phyloP scores from a whole-genome alignment of 2,113 vertebrate species.

The cat (Felis catus) region F.catus_Fca126_mat1.0 CM031416.1:48301001-48301500 shows the following conservation, averaged over 20 bases:
- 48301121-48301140: not conserved
- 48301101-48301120: not conserved
- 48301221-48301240: conserved; percentile 40
- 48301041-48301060: not conserved
- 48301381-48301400: conserved; percentile 43
- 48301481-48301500: conserved; percentile 17
- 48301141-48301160: not conserved
- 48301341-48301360: conserved; percentile 47
- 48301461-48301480: not conserved
- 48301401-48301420: conserved; percentile 48
- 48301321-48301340: conserved; percentile 57
- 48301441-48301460: not conserved
- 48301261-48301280: conserved; percentile 49
- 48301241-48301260: conserved; percentile 46
- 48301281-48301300: conserved; percentile 66
- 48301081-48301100: conserved; percentile 38
- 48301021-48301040: not conserved
- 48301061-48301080: not conserved
- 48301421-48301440: not conserved
- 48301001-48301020: conserved; percentile 11
- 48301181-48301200: not conserved
- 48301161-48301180: not conserved
- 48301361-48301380: conserved; percentile 39
- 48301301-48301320: conserved; percentile 63
- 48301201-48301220: not conserved